These are phyloP conservation scores for Saccostrea echinata DNA, from an alignment of 1,140 invertebrate genomes.

Conservation along the genomic window DNA sequence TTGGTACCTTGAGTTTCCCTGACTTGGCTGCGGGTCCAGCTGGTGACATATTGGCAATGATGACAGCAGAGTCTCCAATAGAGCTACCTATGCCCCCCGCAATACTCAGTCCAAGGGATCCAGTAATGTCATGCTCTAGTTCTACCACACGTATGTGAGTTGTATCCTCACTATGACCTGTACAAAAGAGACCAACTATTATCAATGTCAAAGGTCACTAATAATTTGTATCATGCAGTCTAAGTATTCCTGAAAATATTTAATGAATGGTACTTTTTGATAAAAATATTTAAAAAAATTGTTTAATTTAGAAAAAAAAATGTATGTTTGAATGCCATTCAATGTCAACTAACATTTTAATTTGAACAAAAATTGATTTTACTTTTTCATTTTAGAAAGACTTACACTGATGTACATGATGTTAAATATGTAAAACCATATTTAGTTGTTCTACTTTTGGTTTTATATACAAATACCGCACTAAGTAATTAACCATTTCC, in stretches of 20 bases:
- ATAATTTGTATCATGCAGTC: background rate
- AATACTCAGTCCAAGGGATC: conserved; percentile 77
- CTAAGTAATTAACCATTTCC: background rate
- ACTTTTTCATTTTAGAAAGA: background rate
- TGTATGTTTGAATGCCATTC: too few relatives aligned
- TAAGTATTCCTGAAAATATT: background rate
- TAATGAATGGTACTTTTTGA: background rate
- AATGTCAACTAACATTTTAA: too few relatives aligned
- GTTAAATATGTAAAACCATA: background rate
- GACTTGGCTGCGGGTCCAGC: conserved; percentile 72
- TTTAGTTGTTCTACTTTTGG: background rate
- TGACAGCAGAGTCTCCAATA: conserved; percentile 76
- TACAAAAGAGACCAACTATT: conserved; percentile 47
- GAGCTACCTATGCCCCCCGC: conserved; percentile 77
- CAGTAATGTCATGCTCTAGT: conserved; percentile 72
- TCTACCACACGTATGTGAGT: conserved; percentile 72
- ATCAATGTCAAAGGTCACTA: background rate
- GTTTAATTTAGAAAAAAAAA: background rate
- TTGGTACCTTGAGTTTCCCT: conserved; percentile 71
- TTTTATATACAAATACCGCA: background rate
- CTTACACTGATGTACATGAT: background rate
- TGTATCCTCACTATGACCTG: conserved; percentile 73
- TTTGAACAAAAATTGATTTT: too few relatives aligned
- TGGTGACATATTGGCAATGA: conserved; percentile 75
- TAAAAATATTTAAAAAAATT: background rate